These are phyloP conservation scores for Tetragonula clypearis DNA, from an alignment of 1,140 invertebrate species.

Conservation along the genomic window DNA sequence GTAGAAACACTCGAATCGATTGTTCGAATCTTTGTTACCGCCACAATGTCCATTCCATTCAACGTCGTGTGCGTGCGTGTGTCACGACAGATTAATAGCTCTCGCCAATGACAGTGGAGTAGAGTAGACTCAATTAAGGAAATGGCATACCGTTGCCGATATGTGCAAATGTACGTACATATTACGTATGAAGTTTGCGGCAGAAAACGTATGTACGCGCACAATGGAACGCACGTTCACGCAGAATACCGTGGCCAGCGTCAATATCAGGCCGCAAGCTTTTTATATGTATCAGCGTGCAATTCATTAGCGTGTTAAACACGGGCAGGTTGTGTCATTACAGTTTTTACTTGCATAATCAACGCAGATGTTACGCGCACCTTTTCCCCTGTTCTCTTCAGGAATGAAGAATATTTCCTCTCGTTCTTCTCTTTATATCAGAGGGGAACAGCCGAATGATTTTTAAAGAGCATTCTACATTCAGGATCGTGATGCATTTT, in stretches of 20 bases:
- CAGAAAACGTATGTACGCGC: background rate
- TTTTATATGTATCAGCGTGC: background rate
- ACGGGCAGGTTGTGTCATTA: background rate
- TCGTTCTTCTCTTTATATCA: background rate
- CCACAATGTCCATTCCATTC: slow-evolving; percentile 8
- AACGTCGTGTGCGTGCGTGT: background rate
- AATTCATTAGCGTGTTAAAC: background rate
- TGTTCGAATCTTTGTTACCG: background rate
- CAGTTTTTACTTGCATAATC: background rate
- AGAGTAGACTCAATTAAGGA: slow-evolving; percentile 19
- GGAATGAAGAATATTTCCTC: no score
- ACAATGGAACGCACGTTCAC: background rate
- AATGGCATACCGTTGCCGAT: slow-evolving; percentile 9
- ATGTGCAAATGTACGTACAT: slow-evolving; percentile 12
- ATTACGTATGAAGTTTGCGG: background rate
- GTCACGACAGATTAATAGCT: slow-evolving; percentile 5
- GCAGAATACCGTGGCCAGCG: no score
- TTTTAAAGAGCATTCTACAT: background rate
- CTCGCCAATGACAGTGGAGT: slow-evolving; percentile 15
- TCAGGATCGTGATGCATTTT: background rate
- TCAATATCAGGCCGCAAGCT: background rate
- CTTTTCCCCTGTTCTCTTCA: no score
- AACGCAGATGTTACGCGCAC: background rate
- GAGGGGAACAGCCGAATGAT: background rate
- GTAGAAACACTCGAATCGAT: slow-evolving; percentile 1